phyloP scores from a whole-genome alignment of 2,797 vertebrate genomes.

The Microctenopoma steveboyesi region DNA sequence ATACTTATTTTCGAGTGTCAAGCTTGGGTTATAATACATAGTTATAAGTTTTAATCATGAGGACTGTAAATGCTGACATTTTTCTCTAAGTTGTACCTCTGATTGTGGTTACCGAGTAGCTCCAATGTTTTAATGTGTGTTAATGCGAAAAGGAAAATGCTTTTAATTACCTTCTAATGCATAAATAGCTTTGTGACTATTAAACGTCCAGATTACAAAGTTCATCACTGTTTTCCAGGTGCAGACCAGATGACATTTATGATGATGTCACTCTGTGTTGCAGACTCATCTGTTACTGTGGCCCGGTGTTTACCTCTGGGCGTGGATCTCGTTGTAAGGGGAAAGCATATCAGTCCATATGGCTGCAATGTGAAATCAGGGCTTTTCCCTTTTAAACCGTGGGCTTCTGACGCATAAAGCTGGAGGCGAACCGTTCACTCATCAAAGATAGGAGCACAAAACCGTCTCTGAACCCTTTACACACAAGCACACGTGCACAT shows the following conservation, averaged over 20 bases:
- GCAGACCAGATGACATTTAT: slow-evolving; percentile 43
- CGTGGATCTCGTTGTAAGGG: slow-evolving; percentile 23
- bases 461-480: slow-evolving; percentile 54
- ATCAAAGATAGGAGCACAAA: slow-evolving; percentile 66
- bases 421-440: slow-evolving; percentile 50
- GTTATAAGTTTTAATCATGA: slow-evolving; percentile 8
- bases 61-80: slow-evolving; percentile 5
- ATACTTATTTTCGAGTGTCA: slow-evolving; percentile 16
- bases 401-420: slow-evolving; percentile 64
- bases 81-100: background rate
- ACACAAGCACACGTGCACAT: slow-evolving; percentile 34
- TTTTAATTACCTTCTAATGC: slow-evolving; percentile 21
- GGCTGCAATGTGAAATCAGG: slow-evolving; percentile 63
- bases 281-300: slow-evolving; percentile 38
- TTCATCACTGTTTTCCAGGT: slow-evolving; percentile 42
- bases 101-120: background rate
- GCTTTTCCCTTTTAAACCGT: slow-evolving; percentile 55
- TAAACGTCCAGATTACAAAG: slow-evolving; percentile 20
- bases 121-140: slow-evolving; percentile 3
- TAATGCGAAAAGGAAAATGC: slow-evolving; percentile 18
- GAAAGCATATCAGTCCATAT: slow-evolving; percentile 47
- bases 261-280: slow-evolving; percentile 53
- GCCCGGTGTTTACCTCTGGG: slow-evolving; percentile 57
- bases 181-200: slow-evolving; percentile 37
- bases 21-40: background rate